Evolutionary conservation across 2,113 vertebrate genomes (phyloP).

Genomic region (Charina bottae): DNA sequence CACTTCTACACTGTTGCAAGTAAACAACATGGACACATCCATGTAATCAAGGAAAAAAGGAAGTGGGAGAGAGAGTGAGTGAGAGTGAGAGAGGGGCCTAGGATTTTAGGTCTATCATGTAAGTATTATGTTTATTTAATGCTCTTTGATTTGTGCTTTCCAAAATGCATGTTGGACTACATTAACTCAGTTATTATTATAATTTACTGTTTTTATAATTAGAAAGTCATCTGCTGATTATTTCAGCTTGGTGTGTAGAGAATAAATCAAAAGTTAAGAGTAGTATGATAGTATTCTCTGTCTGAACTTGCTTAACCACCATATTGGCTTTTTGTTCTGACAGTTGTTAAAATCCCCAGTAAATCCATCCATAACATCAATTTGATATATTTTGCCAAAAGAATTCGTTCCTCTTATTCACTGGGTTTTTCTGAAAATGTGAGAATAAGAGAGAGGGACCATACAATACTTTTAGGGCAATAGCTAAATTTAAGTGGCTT

Average conservation of each 20-base stretch:
- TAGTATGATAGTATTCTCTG: neutral
- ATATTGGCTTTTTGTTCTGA: neutral
- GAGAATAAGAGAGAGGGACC: neutral
- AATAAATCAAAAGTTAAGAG: neutral
- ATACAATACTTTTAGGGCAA: conserved; percentile 1
- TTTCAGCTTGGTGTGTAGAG: neutral
- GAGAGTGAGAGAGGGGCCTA: neutral
- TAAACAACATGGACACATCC: too few relatives aligned
- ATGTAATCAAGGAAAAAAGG: too few relatives aligned
- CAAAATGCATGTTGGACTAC: neutral
- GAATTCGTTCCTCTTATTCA: neutral
- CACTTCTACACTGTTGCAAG: neutral
- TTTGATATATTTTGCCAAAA: conserved; percentile 7
- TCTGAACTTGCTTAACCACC: neutral
- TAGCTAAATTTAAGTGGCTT: neutral
- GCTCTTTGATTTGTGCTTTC: neutral
- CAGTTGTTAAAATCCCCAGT: neutral
- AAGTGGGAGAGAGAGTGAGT: too few relatives aligned
- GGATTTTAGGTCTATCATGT: neutral
- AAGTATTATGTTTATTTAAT: neutral
- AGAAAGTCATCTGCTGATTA: neutral
- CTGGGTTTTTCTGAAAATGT: neutral
- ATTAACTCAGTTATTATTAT: neutral
- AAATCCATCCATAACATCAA: conserved; percentile 7
- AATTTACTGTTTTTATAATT: neutral